Evolutionary conservation across 2,888 invertebrate species (phyloP), one percentile per base, ranked within the genome.

Genomic region (Nephrocerus scutellatus): DNA sequence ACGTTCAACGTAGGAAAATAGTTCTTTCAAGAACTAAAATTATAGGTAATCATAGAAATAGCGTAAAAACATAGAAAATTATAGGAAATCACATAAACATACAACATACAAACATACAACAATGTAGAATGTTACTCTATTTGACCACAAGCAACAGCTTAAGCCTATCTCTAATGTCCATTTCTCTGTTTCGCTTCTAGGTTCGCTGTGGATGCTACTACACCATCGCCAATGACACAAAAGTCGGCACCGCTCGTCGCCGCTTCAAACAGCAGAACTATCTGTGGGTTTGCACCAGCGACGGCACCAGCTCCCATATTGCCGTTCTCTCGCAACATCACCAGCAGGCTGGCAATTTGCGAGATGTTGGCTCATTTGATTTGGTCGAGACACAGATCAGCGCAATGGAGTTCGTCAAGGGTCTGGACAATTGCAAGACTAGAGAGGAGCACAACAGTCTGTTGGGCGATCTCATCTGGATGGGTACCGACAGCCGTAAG

Each of bases 171-270:
- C 8, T 19, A 7, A 30, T 28, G 7, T 12, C 8, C 21, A 10
- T 20, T 41, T 43, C 14, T 19, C 18, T 24, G 15, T 39, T 21
- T 30, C 25, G 15, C 12, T 57, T 60, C 0, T 59, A 88, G 88
- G 88, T 89, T 48, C 84, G 84, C 62, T 90, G 89, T 75, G 90
- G 90, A 19, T 90, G 89, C 62, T 90, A 84, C 72, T 89, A 89
- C 70, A 82, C 83, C 55, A 79, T 82, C 43, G 77, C 76, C 55
- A 67, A 67, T 47, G 63, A 69, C 53, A 71, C 72, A 43, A 74
- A 74, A 41, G 71, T 72, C 46, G 72, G 74, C 32, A 74, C 75
- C 6, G 63, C 70, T 33, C 68, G 74, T 46, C 73, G 82, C 40
- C 74, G 79, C 45, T 76, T 79, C 35, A 79, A 79, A 56, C 76